Conservation (phyloP, 2,888 invertebrate genomes). For the Gryllus longicercus region DNA sequence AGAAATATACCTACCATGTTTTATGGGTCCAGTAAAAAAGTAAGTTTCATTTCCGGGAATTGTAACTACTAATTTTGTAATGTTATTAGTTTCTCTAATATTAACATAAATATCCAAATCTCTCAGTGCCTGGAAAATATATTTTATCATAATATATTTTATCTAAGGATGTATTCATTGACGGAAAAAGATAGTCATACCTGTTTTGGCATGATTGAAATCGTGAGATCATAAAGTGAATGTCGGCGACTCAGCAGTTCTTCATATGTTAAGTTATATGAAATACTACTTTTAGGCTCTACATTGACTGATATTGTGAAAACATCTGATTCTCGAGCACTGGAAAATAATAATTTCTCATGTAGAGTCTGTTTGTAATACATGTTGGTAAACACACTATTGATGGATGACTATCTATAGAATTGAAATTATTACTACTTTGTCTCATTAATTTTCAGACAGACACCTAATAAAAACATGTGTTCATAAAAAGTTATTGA, state of each 20-base stretch:
- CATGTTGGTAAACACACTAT: too few species aligned
- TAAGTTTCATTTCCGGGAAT: neutral
- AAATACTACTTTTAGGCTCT: conserved; percentile 45
- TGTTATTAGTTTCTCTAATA: conserved; percentile 60
- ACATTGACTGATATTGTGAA: conserved; percentile 47
- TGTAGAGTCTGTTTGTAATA: neutral
- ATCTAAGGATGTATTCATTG: neutral
- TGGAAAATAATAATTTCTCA: conserved; percentile 30
- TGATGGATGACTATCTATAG: too few species aligned
- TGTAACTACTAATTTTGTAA: conserved; percentile 45
- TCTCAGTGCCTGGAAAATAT: conserved; percentile 52
- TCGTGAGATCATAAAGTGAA: conserved; percentile 48
- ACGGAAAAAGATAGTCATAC: conserved; percentile 32
- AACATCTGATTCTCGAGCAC: conserved; percentile 44
- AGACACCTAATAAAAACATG: neutral
- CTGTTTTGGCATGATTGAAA: conserved; percentile 46
- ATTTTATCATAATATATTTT: neutral
- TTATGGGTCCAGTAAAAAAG: neutral
- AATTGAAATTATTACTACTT: too few species aligned
- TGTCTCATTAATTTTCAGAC: too few species aligned
- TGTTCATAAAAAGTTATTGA: neutral
- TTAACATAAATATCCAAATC: conserved; percentile 61
- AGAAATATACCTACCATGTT: neutral
- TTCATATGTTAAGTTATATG: conserved; percentile 49
- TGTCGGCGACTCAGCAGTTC: conserved; percentile 46